phyloP scores from a whole-genome alignment of 2,797 vertebrate species.

The Mormyrus proboscirostris region DNA sequence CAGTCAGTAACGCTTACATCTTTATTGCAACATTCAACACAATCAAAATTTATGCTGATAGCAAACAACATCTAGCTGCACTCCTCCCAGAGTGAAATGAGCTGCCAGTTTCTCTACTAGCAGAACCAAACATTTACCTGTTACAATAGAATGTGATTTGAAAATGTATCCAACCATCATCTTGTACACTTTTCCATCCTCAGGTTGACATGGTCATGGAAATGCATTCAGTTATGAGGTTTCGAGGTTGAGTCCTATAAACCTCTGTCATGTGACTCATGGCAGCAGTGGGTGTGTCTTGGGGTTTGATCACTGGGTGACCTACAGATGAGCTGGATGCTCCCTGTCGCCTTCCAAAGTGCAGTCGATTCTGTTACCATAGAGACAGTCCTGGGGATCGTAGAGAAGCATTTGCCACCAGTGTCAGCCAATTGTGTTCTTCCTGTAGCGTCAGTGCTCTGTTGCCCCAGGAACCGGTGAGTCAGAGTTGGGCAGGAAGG shows the following conservation, averaged over 20 bases:
- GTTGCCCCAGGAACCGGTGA: constrained; percentile 39
- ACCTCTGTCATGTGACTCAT: not conserved
- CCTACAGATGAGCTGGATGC: not conserved
- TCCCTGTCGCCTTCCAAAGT: not conserved
- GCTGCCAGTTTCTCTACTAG: not conserved
- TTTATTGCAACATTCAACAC: not conserved
- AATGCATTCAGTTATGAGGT: not conserved
- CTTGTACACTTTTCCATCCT: not conserved
- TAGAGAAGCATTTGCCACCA: constrained; percentile 39
- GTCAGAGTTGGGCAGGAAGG: constrained; percentile 30
- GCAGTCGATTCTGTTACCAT: constrained; percentile 13
- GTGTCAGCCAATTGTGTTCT: constrained; percentile 36
- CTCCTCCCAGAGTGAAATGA: not conserved
- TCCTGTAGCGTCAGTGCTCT: constrained; percentile 49
- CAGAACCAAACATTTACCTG: not conserved
- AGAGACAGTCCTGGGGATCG: constrained; percentile 9
- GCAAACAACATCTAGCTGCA: not conserved
- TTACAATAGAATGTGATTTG: not conserved
- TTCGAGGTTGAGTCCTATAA: not conserved
- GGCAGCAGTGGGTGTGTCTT: not conserved
- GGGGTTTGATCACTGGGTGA: not conserved
- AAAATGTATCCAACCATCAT: not conserved
- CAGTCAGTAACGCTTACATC: not conserved
- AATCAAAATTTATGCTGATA: not conserved
- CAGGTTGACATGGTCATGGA: not conserved